These are phyloP conservation scores for Trichogramma pretiosum DNA, from an alignment of 1,140 invertebrate species.

Conservation along the genomic window DNA sequence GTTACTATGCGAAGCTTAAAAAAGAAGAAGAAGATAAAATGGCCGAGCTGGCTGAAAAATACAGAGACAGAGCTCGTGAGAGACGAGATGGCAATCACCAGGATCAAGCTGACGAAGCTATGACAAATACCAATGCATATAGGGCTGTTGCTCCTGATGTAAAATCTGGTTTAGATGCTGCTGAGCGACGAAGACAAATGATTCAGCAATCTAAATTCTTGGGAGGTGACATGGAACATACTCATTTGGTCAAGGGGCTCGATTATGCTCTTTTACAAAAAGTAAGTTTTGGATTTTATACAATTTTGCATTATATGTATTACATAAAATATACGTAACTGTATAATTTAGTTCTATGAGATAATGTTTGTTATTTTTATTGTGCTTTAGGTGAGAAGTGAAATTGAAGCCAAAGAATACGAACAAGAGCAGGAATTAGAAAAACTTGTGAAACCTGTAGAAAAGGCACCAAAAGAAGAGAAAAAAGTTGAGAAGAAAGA, in stretches of 20 bases:
- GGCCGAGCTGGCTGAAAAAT: constrained; percentile 90
- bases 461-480: constrained; percentile 48
- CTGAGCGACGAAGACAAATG: constrained; percentile 88
- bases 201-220: constrained; percentile 99
- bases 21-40: constrained; percentile 94
- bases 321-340: too few species aligned
- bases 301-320: too few species aligned
- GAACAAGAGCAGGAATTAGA: constrained; percentile 83
- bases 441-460: constrained; percentile 50
- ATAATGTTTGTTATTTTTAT: not conserved
- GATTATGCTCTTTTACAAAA: constrained; percentile 99
- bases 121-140: constrained; percentile 83
- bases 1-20: constrained; percentile 89
- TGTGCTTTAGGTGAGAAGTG: constrained; percentile 39
- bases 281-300: constrained; percentile 45
- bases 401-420: constrained; percentile 41
- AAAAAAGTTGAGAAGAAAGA: constrained; percentile 54
- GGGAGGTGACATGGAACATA: constrained; percentile 99
- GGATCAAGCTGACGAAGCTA: constrained; percentile 76
- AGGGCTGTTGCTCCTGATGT: constrained; percentile 90
- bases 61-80: constrained; percentile 88
- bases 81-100: constrained; percentile 78
- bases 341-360: too few species aligned
- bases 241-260: constrained; percentile 98
- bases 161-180: constrained; percentile 88